Base-by-base conservation (phyloP, 1,140 invertebrate species). In the Drosophila nasuta region DNA sequence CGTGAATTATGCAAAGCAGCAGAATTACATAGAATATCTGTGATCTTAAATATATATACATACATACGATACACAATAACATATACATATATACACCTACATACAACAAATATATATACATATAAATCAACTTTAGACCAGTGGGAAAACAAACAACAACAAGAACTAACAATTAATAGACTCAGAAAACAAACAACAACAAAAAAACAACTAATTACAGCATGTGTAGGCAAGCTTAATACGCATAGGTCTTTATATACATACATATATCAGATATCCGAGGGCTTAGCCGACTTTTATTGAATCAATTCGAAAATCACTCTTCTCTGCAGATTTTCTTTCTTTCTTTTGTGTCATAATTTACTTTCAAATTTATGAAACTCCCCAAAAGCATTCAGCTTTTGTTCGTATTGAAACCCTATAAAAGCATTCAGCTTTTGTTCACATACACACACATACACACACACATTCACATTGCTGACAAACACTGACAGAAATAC, bases 41-140 rank as follows among this genome's bases (percentile, higher is more conserved):
- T 92, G 91, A 92, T 92, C 91, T 92, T 91, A 90, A 88, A 77
- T 88, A 92, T 91, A 92, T 91, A 91, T 88, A 91, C 68, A n/a
- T n/a, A 15, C 15, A 75, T 77, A 77, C 58, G n/a, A 45, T 45
- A 59, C 57, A 59, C 57, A 45, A 45, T 59, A 77, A 77, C 38
- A 79, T 86, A 91, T 91, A 92, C 91, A 91, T 91, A 91, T 60
- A 71, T 77, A 54, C 11, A 62, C 77, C 68, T 77, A 77, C 67
- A 77, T 73, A 65, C 68, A 82, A 25, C 20, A 25, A 25, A 25
- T 25, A 25, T 25, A 25, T 75, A 82, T 63, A 77, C 75, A 86
- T 76, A 72, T 81, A 74, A 43, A 43, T 25, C 38, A 43, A 43
- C 6, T 35, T 75, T 70, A 51, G 25, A 80, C 63, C 68, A 80